These are phyloP conservation scores for Mnemiopsis leidyi DNA, from an alignment of 37 sponge, comb jelly and placozoan genomes.

Conservation along the genomic window DNA sequence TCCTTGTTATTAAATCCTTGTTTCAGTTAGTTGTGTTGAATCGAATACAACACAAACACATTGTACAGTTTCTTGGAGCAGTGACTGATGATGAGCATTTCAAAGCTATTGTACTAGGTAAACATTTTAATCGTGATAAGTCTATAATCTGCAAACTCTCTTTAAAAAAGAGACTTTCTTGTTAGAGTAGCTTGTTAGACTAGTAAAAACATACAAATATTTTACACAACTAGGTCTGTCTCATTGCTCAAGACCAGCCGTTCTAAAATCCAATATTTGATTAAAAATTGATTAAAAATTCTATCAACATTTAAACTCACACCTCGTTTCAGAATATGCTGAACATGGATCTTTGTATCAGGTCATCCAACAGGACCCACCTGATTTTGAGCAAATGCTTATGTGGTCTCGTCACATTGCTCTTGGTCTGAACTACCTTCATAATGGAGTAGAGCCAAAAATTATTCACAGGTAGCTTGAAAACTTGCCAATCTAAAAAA, in stretches of 20 bases:
- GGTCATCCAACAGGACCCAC: background rate
- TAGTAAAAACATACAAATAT: too few relatives aligned
- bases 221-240: background rate
- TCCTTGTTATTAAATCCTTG: too few relatives aligned
- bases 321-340: slow-evolving; percentile 18
- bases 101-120: slow-evolving; percentile 29
- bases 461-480: slow-evolving; percentile 36
- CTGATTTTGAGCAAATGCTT: slow-evolving; percentile 14
- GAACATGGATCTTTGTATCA: slow-evolving; percentile 41
- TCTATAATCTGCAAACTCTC: too few relatives aligned
- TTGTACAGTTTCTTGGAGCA: slow-evolving; percentile 55
- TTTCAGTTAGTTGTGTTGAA: background rate
- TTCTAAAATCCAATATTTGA: too few relatives aligned
- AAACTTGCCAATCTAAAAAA: too few relatives aligned
- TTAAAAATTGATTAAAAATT: too few relatives aligned
- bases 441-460: background rate
- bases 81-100: slow-evolving; percentile 18
- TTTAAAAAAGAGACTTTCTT: too few relatives aligned
- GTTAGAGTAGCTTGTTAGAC: too few relatives aligned
- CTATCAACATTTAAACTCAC: too few relatives aligned
- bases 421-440: slow-evolving; percentile 36
- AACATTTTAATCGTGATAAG: background rate
- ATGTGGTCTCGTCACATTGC: slow-evolving; percentile 48
- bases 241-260: too few relatives aligned
- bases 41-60: slow-evolving; percentile 25